These are phyloP conservation scores for Phyto melanocephala DNA, from an alignment of 2,888 invertebrate genomes.

Conservation along the genomic window DNA sequence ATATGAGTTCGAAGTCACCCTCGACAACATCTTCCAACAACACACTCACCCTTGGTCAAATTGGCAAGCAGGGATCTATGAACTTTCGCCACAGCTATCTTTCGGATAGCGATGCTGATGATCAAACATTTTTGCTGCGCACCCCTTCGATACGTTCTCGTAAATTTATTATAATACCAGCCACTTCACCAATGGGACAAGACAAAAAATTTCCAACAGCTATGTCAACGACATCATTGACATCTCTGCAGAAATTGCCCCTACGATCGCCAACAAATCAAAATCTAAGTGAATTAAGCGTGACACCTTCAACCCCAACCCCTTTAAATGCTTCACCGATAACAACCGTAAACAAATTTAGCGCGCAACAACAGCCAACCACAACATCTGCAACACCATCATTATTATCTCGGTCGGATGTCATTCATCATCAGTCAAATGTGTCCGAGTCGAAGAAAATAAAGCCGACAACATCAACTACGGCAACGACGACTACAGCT, in stretches of 20 bases:
- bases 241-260: slow-evolving; percentile 64
- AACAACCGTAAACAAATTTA: slow-evolving; percentile 20
- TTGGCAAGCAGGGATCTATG: slow-evolving; percentile 66
- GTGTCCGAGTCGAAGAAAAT: slow-evolving; percentile 59
- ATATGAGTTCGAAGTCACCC: slow-evolving; percentile 43
- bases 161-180: slow-evolving; percentile 77
- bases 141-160: slow-evolving; percentile 74
- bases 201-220: slow-evolving; percentile 69
- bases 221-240: slow-evolving; percentile 71
- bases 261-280: slow-evolving; percentile 53
- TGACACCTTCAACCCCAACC: slow-evolving; percentile 15
- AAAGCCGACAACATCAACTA: slow-evolving; percentile 67
- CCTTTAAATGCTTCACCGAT: background rate
- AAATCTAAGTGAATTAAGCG: slow-evolving; percentile 44
- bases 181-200: slow-evolving; percentile 63
- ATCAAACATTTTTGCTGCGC: slow-evolving; percentile 74
- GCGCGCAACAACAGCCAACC: slow-evolving; percentile 47
- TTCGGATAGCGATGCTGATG: slow-evolving; percentile 75
- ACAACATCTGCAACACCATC: slow-evolving; percentile 48
- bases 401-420: slow-evolving; percentile 61
- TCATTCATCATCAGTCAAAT: slow-evolving; percentile 57
- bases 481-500: slow-evolving; percentile 70
- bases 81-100: slow-evolving; percentile 73
- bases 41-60: slow-evolving; percentile 68
- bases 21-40: slow-evolving; percentile 31